Evolutionary conservation across 2,797 vertebrate genomes (phyloP).

Genomic region (Oreortyx pictus): DNA sequence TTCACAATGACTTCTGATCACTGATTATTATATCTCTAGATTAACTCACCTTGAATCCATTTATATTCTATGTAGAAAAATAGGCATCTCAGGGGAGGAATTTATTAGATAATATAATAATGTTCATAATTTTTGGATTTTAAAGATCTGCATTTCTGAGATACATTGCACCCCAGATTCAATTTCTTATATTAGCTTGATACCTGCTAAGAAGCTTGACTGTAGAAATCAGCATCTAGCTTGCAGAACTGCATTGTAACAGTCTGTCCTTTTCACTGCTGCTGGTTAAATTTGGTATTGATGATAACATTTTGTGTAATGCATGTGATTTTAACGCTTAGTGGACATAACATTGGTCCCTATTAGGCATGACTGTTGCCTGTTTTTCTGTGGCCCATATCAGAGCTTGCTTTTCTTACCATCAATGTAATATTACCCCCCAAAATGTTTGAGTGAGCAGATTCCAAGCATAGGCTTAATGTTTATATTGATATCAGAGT

Average conservation of each 20-base stretch:
- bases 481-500: background rate
- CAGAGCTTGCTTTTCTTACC: background rate
- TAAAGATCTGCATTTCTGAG: background rate
- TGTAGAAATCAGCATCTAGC: background rate
- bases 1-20: constrained; percentile 12
- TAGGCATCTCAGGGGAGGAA: constrained; percentile 7
- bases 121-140: background rate
- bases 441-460: background rate
- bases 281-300: background rate
- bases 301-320: background rate
- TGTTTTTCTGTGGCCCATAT: background rate
- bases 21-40: background rate
- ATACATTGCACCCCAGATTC: background rate
- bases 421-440: background rate
- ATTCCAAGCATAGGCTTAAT: background rate
- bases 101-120: background rate
- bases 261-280: background rate
- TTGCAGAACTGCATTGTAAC: background rate
- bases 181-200: background rate
- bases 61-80: background rate
- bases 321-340: background rate
- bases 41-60: constrained; percentile 39
- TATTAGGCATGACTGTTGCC: background rate
- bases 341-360: background rate
- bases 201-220: background rate